Evolutionary conservation across 2,888 invertebrate genomes (phyloP).

Genomic region (Agrilus cyanescens): DNA sequence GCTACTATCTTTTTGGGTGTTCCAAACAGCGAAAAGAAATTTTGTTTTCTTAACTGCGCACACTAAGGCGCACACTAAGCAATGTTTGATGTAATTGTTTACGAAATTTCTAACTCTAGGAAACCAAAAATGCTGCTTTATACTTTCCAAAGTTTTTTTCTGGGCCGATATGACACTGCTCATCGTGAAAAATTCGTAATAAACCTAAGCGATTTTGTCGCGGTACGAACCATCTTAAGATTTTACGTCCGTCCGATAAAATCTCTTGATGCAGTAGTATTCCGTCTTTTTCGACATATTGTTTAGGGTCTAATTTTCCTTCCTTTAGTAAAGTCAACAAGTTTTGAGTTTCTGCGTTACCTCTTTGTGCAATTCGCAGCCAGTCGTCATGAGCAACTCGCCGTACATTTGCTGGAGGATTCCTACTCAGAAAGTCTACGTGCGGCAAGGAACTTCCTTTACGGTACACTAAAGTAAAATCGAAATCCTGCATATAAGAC

Average conservation of each 20-base stretch:
- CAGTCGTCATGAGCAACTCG: conserved; percentile 6
- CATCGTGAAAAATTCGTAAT: conserved; percentile 19
- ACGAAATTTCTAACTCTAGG: too few relatives aligned
- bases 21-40: too few relatives aligned
- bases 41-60: too few relatives aligned
- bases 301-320: conserved; percentile 16
- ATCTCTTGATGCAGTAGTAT: conserved; percentile 11
- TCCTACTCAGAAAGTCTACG: conserved; percentile 14
- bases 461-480: conserved; percentile 13
- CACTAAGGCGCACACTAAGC: too few relatives aligned
- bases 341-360: conserved; percentile 11
- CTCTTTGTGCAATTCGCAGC: conserved; percentile 15
- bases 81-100: too few relatives aligned
- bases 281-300: conserved; percentile 16
- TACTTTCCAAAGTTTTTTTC: too few relatives aligned
- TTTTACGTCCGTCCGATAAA: conserved; percentile 9
- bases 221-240: conserved; percentile 15
- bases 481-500: background rate
- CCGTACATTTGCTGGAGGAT: conserved; percentile 6
- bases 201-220: conserved; percentile 15
- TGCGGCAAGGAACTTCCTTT: conserved; percentile 9
- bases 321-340: conserved; percentile 8
- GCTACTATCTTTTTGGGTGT: too few relatives aligned
- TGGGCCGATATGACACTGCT: too few relatives aligned
- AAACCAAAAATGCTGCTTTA: too few relatives aligned